Evolutionary conservation across 1,140 invertebrate species (phyloP), one percentile per base, ranked within the genome.

Genomic region (Chironomus tepperi): DNA sequence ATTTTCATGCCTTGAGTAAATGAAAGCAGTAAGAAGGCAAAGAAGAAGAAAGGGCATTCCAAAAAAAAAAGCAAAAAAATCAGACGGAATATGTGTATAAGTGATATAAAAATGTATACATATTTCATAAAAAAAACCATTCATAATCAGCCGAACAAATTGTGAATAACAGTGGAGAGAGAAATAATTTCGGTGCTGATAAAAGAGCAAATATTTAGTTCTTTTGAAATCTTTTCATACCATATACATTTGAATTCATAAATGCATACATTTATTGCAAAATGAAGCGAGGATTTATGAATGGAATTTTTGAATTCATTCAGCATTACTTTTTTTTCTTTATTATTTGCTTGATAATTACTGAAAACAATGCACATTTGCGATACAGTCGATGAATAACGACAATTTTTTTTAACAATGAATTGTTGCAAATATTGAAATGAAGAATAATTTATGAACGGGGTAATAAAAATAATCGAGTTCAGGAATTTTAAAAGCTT

Each of bases 221-320:
- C 24, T 34, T 34, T 34, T 34, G 24, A 34, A 34, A 34, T 34
- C 24, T 34, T 34, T 34, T 34, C n/a, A n/a, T 34, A 34, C 24
- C 24, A 34, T 34, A 34, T 34, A 34, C 24, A 34, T 34, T 34
- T 34, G 24, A 34, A 34, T 34, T 34, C 24, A 34, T 34, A 34
- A 34, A 34, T 34, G 24, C 24, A 34, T 34, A 34, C 24, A 34
- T 34, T 34, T 34, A 34, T 34, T 34, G 24, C 24, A 34, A 34
- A 34, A 34, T 5, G 24, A 57, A n/a, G 47, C n/a, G 47, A 12
- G n/a, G 47, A 57, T 57, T 57, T 57, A 57, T 57, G 47, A 57
- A 57, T 57, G 47, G 47, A 57, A 57, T n/a, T n/a, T 57, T 57
- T 57, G 47, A 57, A n/a, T 57, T 57, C 47, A 57, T 57, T 57